Conservation (phyloP, 2,113 vertebrate genomes). For the Strix aluco region DNA sequence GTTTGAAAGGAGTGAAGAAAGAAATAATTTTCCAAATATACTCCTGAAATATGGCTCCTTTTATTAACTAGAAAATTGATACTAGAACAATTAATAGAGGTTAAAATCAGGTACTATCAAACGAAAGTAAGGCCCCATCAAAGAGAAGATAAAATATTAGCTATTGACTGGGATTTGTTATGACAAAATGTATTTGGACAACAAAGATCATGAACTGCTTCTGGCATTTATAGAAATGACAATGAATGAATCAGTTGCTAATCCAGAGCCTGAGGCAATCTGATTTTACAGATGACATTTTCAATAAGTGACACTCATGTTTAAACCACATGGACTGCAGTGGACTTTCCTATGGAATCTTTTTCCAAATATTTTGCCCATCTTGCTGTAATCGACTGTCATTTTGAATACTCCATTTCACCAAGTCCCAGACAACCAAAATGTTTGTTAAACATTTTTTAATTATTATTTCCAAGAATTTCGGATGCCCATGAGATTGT, state of each 20-base stretch:
- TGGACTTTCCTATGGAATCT: not conserved
- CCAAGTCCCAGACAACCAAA: not conserved
- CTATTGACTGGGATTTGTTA: not conserved
- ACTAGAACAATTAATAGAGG: not conserved
- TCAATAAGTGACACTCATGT: not conserved
- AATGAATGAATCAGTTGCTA: slow-evolving; percentile 46
- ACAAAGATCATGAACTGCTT: slow-evolving; percentile 49
- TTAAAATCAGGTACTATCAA: not conserved
- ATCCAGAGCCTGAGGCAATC: not conserved
- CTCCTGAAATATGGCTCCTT: not conserved
- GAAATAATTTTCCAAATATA: not conserved
- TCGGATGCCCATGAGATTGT: not conserved
- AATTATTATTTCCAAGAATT: not conserved
- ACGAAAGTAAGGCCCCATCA: not conserved
- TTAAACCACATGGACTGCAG: not conserved
- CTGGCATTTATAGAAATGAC: slow-evolving; percentile 22
- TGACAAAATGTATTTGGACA: slow-evolving; percentile 39
- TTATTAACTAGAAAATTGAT: not conserved
- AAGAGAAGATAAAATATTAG: not conserved
- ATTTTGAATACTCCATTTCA: not conserved
- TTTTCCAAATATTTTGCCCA: not conserved
- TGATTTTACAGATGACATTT: slow-evolving; percentile 44
- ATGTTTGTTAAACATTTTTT: not conserved
- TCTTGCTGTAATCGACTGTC: not conserved
- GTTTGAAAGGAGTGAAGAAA: not conserved